Evolutionary conservation across 2,113 vertebrate species (phyloP).

Genomic region (Hippocampus guttulatus): DNA sequence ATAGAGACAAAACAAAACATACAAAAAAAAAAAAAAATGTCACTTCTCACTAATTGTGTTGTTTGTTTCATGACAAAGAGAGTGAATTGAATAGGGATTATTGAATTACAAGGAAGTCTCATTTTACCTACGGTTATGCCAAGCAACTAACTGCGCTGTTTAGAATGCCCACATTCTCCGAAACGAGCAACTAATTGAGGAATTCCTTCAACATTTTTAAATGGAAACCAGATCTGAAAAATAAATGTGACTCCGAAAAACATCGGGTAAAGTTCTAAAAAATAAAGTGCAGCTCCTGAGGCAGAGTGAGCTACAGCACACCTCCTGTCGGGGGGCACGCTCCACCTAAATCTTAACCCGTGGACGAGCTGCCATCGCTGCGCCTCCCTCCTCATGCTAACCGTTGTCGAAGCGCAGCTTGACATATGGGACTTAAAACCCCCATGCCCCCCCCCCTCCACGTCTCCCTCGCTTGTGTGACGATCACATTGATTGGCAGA

Average conservation of each 20-base stretch:
- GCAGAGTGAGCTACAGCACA: neutral
- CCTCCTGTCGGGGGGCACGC: constrained; percentile 27
- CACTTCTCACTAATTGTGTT: neutral
- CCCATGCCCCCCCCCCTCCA: neutral
- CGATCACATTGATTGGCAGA: neutral
- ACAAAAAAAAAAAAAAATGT: neutral
- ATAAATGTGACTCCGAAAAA: no score
- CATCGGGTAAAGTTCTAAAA: no score
- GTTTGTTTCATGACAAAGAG: constrained; percentile 3
- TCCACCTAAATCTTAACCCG: constrained; percentile 10
- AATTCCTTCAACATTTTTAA: no score
- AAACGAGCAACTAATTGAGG: no score
- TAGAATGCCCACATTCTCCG: no score
- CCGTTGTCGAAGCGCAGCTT: constrained; percentile 11
- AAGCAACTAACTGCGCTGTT: no score
- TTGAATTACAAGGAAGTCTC: neutral
- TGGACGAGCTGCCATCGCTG: constrained; percentile 13
- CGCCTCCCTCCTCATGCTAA: constrained; percentile 1
- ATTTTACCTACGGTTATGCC: neutral
- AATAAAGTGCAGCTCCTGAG: no score
- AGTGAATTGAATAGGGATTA: neutral
- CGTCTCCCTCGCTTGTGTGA: neutral
- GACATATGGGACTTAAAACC: constrained; percentile 1
- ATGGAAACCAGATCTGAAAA: no score
- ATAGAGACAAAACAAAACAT: neutral